These are phyloP conservation scores for Malaclemys terrapin DNA, from an alignment of 2,113 vertebrate genomes.

Conservation along the genomic window DNA sequence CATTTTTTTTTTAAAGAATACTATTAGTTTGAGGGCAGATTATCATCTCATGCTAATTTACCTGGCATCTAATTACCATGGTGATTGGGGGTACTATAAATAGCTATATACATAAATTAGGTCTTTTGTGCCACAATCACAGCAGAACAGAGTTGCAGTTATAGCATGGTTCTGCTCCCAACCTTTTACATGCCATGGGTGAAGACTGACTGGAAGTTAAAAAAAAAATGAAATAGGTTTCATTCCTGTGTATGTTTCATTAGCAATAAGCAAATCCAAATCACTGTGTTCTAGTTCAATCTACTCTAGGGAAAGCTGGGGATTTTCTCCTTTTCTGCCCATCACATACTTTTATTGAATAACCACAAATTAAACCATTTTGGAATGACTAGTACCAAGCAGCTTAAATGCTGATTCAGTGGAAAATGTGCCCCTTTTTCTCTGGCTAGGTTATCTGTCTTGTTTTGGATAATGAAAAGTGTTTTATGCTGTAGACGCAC, in stretches of 20 bases:
- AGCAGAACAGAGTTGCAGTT: constrained; percentile 3
- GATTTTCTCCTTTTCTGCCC: constrained; percentile 38
- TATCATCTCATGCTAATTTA: constrained; percentile 35
- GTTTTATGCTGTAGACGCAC: constrained; percentile 8
- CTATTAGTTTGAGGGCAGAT: constrained; percentile 46
- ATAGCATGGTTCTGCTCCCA: neutral
- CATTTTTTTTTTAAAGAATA: neutral
- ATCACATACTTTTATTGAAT: constrained; percentile 27
- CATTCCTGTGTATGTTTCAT: constrained; percentile 20
- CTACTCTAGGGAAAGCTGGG: constrained; percentile 12
- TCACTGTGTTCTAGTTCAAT: neutral
- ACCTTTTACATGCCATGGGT: neutral
- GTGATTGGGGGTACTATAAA: constrained; percentile 49
- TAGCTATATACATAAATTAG: constrained; percentile 47
- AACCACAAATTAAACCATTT: constrained; percentile 15
- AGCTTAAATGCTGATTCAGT: constrained; percentile 18
- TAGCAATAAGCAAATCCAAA: constrained; percentile 43
- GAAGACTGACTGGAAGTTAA: constrained; percentile 39
- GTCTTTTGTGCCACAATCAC: constrained; percentile 16
- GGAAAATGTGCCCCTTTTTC: constrained; percentile 19
- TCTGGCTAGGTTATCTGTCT: neutral
- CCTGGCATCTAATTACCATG: constrained; percentile 31
- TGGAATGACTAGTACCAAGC: neutral
- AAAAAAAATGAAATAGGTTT: constrained; percentile 10
- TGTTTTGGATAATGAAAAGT: neutral